A percentile compares a stretch with the other conserved stretches of the same genome.
Evolutionary conservation across 2,113 vertebrate species (phyloP).

Genomic region (Verasper variegatus): DNA sequence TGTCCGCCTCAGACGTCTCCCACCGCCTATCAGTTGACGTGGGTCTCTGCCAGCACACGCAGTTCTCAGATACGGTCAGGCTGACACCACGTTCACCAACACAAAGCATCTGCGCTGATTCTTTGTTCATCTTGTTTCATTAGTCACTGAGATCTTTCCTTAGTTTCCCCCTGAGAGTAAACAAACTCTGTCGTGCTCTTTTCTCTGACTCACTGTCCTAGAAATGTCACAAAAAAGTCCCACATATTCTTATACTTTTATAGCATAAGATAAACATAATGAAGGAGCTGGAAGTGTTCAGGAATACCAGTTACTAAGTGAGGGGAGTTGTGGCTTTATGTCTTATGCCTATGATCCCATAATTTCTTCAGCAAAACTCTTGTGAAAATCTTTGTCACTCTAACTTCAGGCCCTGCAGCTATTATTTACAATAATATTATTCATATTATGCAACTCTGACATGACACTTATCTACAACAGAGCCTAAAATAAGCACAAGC

Average conservation of each 20-base stretch:
- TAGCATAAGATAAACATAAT: not conserved
- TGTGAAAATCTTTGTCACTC: not conserved
- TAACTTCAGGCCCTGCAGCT: constrained; percentile 16
- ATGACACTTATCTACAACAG: constrained; percentile 37
- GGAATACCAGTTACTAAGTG: not conserved
- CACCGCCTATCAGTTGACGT: constrained; percentile 9
- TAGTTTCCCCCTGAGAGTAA: not conserved
- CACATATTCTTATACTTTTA: too few relatives aligned
- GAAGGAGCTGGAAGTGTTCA: not conserved
- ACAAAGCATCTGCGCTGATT: constrained; percentile 17
- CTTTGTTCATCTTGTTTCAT: not conserved
- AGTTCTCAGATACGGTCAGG: constrained; percentile 54
- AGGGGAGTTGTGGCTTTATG: not conserved
- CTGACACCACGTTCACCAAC: constrained; percentile 46
- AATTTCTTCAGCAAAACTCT: not conserved
- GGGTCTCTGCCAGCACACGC: constrained; percentile 29
- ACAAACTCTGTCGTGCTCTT: too few relatives aligned
- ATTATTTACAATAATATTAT: constrained; percentile 34
- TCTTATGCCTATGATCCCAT: not conserved
- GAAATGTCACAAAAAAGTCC: too few relatives aligned
- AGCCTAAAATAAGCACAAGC: constrained; percentile 58
- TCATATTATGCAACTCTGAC: constrained; percentile 42
- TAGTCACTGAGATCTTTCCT: not conserved
- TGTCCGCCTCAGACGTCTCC: not conserved
- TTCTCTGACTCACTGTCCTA: too few relatives aligned